These are phyloP conservation scores for Neoscelio sp. DNA, from an alignment of 2,888 invertebrate genomes.

Conservation along the genomic window DNA sequence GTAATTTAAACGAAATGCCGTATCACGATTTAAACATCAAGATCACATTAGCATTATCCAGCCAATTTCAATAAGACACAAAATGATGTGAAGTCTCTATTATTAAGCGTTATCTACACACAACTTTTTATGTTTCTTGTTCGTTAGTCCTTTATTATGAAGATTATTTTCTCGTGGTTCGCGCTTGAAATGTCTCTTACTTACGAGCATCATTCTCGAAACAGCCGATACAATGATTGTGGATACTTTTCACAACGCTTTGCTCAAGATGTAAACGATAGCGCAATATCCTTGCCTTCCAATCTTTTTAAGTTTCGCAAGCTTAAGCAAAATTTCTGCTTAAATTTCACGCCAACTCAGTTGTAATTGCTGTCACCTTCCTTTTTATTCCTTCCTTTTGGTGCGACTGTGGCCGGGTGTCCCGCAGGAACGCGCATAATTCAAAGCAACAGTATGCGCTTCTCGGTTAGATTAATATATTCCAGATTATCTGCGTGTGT, in stretches of 20 bases:
- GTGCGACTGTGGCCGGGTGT: constrained; percentile 61
- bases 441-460: constrained; percentile 74
- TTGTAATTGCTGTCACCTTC: constrained; percentile 54
- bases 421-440: constrained; percentile 72
- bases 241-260: constrained; percentile 54
- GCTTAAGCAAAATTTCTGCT: constrained; percentile 46
- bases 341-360: constrained; percentile 41
- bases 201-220: too few relatives aligned
- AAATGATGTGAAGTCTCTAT: not conserved
- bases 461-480: constrained; percentile 76
- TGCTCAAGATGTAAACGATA: constrained; percentile 44
- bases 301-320: constrained; percentile 49
- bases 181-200: constrained; percentile 19
- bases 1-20: constrained; percentile 31
- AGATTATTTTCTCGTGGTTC: constrained; percentile 41
- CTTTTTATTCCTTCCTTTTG: constrained; percentile 40
- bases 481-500: constrained; percentile 76
- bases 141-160: constrained; percentile 49
- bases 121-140: constrained; percentile 2
- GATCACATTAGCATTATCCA: constrained; percentile 12
- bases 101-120: too few relatives aligned
- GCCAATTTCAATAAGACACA: not conserved
- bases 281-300: constrained; percentile 39
- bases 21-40: constrained; percentile 19
- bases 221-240: constrained; percentile 21